Evolutionary conservation across 2,888 invertebrate species (phyloP), one percentile per base, ranked within the genome.

Genomic region (Lingula anatina): DNA sequence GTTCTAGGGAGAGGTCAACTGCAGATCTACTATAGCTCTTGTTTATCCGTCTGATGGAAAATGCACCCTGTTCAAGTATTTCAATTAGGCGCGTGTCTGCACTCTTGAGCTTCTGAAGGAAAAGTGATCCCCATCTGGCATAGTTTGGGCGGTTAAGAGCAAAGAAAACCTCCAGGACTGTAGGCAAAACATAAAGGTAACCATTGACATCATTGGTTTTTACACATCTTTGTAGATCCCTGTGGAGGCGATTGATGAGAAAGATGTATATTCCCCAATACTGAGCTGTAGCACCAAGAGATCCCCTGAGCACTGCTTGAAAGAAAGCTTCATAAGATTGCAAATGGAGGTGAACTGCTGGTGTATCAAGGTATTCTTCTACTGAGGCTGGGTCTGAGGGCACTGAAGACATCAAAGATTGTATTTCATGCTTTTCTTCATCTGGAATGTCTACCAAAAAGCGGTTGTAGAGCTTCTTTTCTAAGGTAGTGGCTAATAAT

Each of bases 71-170:
- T 24, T 53, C 26, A 12, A 53, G 44, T 5, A 53, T 23, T 18
- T 40, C 44, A 15, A 15, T 7, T 5, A 45, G 9, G 20, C 37
- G 18, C 23, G 44, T 44, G 15, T 23, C 36, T 7, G 25, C 35
- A 12, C n/a, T 46, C 2, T n/a, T 27, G 26, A 53, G 26, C 18
- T 44, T 47, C 15, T 53, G 38, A 12, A 53, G 47, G 44, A 53
- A 53, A 2, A 51, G 47, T 27, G 37, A 43, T 4, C 51, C 53
- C 53, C 53, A 53, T 27, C 53, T 31, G 7, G 53, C 51, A 44
- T 53, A 53, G 36, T 53, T 53, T 35, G 53, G 53, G 5, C 53
- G 18, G 25, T 53, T 53, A 5, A 51, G 44, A 1, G 28, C 38
- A 25, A 51, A 50, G 40, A 45, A 51, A 12, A 45, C 37, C n/a